A percentile compares a stretch with the other conserved stretches of the same genome.
Evolutionary conservation across 2,888 invertebrate species (phyloP).

Genomic region (Drosophila melanosoma): DNA sequence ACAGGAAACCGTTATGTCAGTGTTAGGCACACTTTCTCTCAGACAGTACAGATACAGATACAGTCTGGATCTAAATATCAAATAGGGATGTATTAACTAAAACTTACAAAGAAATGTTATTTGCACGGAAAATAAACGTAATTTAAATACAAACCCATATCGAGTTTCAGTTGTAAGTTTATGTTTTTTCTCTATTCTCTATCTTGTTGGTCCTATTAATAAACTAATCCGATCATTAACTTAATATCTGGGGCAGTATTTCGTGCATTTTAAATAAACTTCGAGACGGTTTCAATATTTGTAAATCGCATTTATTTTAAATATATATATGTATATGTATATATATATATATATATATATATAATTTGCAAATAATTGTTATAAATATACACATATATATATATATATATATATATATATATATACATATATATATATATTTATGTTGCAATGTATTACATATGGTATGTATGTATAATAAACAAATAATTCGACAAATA

Average conservation of each 20-base stretch:
- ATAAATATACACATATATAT: constrained; percentile 44
- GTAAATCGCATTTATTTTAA: constrained; percentile 76
- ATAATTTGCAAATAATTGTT: constrained; percentile 65
- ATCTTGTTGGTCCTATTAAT: too few species aligned
- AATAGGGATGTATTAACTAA: constrained; percentile 7
- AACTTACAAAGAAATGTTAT: constrained; percentile 60
- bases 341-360: constrained; percentile 58
- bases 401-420: constrained; percentile 51
- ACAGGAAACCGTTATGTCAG: constrained; percentile 1
- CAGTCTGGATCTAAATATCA: not conserved
- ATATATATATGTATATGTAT: constrained; percentile 58
- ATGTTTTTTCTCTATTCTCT: not conserved
- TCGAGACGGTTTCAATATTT: constrained; percentile 40
- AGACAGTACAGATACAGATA: not conserved
- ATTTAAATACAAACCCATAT: constrained; percentile 23
- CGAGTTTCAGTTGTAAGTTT: not conserved
- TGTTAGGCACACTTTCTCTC: not conserved
- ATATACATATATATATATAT: constrained; percentile 25
- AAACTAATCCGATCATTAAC: not conserved
- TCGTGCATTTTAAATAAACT: not conserved
- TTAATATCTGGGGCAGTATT: not conserved
- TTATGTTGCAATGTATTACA: constrained; percentile 37
- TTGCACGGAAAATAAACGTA: constrained; percentile 57
- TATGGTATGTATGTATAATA: constrained; percentile 54
- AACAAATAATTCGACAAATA: constrained; percentile 70